Conservation (phyloP, 2,113 vertebrate genomes). For the Lophotis ruficrista region DNA sequence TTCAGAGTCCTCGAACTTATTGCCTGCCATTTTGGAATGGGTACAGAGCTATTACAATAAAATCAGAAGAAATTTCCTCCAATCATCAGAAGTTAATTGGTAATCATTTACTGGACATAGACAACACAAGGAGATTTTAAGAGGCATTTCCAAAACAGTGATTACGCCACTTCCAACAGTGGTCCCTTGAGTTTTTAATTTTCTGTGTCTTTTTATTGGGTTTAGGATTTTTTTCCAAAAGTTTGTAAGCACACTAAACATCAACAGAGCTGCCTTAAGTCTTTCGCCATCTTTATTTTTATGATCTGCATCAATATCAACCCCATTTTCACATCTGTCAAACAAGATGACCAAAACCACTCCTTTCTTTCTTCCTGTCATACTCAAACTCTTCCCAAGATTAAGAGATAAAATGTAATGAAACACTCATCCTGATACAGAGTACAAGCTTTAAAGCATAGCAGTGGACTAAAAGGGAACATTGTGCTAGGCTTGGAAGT, state of each 20-base stretch:
- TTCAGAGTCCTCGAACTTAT: neutral
- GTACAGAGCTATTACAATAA: neutral
- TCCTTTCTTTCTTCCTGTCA: neutral
- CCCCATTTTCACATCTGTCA: neutral
- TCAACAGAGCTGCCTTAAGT: neutral
- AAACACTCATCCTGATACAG: neutral
- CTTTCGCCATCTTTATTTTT: neutral
- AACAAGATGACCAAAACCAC: neutral
- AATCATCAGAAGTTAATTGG: accelerated
- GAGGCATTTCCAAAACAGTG: neutral
- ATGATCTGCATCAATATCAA: neutral
- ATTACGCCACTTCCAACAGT: neutral
- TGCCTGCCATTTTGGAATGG: neutral
- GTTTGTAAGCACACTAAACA: neutral
- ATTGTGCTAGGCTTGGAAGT: neutral
- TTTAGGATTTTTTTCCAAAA: neutral
- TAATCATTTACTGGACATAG: neutral
- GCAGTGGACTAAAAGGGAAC: neutral
- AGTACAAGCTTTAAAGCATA: neutral
- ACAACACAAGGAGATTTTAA: neutral
- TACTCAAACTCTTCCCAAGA: neutral
- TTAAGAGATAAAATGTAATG: neutral
- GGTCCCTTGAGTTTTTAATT: neutral
- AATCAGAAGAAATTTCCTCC: neutral
- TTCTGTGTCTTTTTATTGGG: neutral